These are phyloP conservation scores for Trichomycterus rosablanca DNA, from an alignment of 2,113 vertebrate species.

Conservation along the genomic window DNA sequence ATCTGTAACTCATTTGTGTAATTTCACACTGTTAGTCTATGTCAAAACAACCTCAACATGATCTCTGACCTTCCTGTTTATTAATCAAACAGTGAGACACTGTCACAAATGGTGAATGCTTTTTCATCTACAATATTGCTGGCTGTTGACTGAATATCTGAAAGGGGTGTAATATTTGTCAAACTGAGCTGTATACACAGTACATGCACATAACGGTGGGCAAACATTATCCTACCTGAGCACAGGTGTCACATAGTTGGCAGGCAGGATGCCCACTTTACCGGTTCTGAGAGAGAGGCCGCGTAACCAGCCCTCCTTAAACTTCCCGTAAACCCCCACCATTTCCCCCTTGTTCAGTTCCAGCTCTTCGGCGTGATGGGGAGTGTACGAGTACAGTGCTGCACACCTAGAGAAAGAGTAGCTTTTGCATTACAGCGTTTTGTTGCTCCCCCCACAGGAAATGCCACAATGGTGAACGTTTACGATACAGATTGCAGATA, in stretches of 20 bases:
- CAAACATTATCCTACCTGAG: slow-evolving; percentile 73
- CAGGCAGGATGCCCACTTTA: slow-evolving; percentile 84
- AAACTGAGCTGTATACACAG: neutral
- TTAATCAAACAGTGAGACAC: neutral
- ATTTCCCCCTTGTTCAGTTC: slow-evolving; percentile 90
- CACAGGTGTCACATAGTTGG: slow-evolving; percentile 81
- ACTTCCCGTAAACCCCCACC: slow-evolving; percentile 81
- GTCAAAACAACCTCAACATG: neutral
- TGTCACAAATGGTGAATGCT: neutral
- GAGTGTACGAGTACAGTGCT: slow-evolving; percentile 78
- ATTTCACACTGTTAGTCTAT: too few species aligned
- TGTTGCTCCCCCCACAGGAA: neutral
- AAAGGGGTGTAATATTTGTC: neutral
- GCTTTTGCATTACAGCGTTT: neutral
- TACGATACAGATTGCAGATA: neutral
- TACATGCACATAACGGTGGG: neutral
- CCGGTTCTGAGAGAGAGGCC: slow-evolving; percentile 86
- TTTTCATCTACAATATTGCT: neutral
- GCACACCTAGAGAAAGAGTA: slow-evolving; percentile 71
- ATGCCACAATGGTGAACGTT: neutral
- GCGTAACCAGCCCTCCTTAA: slow-evolving; percentile 86
- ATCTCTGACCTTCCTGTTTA: neutral
- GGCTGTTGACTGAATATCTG: too few species aligned
- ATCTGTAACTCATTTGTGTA: too few species aligned
- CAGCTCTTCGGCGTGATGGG: slow-evolving; percentile 77